Conservation (phyloP, 2,113 vertebrate species). For the Notothenia rossii region DNA sequence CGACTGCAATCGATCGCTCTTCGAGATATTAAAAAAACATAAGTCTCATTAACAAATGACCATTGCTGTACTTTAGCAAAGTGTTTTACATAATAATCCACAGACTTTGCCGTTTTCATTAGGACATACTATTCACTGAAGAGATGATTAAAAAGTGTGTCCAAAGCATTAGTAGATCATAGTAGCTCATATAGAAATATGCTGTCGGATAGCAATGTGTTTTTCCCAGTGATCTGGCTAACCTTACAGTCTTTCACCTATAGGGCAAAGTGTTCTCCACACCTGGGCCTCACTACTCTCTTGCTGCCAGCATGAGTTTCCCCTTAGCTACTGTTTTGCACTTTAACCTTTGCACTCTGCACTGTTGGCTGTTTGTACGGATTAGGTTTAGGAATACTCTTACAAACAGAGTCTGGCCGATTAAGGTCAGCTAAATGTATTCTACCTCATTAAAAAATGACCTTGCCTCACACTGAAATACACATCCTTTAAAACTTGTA, state of each 20-base stretch:
- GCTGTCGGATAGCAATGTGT: too few relatives aligned
- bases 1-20: too few relatives aligned
- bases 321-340: constrained; percentile 5
- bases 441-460: constrained; percentile 26
- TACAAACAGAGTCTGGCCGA: background rate
- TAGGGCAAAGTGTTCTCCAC: background rate
- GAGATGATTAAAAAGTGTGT: background rate
- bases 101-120: background rate
- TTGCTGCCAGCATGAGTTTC: background rate
- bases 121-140: too few relatives aligned
- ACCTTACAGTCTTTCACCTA: background rate
- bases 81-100: background rate
- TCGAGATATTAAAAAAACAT: background rate
- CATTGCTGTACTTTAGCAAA: background rate
- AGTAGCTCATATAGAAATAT: background rate
- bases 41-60: background rate
- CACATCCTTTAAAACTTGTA: background rate
- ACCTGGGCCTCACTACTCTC: background rate
- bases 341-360: constrained; percentile 2
- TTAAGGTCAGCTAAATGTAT: constrained; percentile 20
- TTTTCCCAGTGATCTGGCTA: background rate
- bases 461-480: constrained; percentile 5
- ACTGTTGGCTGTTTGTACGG: constrained; percentile 9
- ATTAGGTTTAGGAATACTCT: constrained; percentile 2
- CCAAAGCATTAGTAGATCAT: background rate